Evolutionary conservation across 2,888 invertebrate species (phyloP).

Genomic region (Abrostola triplasia): DNA sequence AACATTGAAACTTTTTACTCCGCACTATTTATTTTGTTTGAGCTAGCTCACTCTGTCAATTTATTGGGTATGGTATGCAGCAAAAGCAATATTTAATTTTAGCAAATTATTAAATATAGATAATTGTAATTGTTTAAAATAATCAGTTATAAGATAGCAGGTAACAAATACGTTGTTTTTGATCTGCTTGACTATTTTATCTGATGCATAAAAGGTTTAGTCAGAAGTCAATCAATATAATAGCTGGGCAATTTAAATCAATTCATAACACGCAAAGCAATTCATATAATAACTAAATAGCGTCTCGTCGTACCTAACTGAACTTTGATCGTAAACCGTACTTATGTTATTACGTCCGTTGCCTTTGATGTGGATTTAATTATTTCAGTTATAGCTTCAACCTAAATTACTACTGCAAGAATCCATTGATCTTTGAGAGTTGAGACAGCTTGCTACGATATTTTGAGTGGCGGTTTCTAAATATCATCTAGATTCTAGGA

Average conservation of each 20-base stretch:
- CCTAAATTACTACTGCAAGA: no score
- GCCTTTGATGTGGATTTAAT: background rate
- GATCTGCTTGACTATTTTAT: background rate
- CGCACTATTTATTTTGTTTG: background rate
- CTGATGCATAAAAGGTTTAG: background rate
- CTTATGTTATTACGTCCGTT: background rate
- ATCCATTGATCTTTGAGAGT: no score
- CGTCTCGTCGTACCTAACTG: background rate
- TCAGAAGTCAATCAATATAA: background rate
- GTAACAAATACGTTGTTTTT: no score
- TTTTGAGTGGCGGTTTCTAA: no score
- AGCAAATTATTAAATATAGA: background rate
- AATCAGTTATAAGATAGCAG: no score
- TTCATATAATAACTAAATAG: constrained; percentile 2
- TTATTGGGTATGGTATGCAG: background rate
- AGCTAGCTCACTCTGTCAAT: background rate
- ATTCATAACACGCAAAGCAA: background rate
- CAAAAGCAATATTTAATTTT: no score
- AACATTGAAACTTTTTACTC: constrained; percentile 22
- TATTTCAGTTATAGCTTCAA: background rate
- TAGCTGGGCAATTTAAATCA: background rate
- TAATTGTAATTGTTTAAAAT: no score
- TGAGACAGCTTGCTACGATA: no score
- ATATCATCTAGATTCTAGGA: no score
- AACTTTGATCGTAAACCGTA: background rate